Evolutionary conservation across 2,113 vertebrate species (phyloP), one percentile per base, ranked within the genome.

Genomic region (Rutilus rutilus): DNA sequence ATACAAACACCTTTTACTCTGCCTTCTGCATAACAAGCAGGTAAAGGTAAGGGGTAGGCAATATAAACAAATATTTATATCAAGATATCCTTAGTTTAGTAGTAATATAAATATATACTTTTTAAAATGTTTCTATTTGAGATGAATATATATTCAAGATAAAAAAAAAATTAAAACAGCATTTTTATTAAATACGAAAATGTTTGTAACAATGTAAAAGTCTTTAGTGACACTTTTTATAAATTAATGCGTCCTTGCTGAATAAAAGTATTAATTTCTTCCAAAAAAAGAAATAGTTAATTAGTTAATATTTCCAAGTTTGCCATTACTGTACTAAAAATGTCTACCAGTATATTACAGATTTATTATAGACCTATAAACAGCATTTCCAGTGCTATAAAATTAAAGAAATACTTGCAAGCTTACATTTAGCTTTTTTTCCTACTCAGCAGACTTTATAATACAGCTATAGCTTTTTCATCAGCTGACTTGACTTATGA

Each of bases 21-120:
- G 27, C 27, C 1, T 78, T 57, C 19, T 23, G 19, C 27, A 78
- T 75, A 4, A 50, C n/a, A 52, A 52, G 6, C 12, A 27, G 14
- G 39, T 52, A 15, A 50, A 27, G 14, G 17, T 67, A 36, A 9
- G 15, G 64, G 15, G 15, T 75, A 27, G 73, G n/a, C 10, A 78
- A 78, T 23, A 57, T 78, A 36, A 76, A 59, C 50, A 57, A 57
- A 36, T 57, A 54, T 67, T 67, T 67, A 33, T 69, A 71, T 42
- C 9, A 71, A 23, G 4, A 23, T 71, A 71, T 71, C 42, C 36
- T n/a, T 71, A 71, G 36, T 71, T 71, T 42, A 42, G 36, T 21
- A 42, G 36, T 71, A 30, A 21, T 39, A 39, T 39, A 69, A 69
- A 42, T 71, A 42, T 42, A 71, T 23, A 11, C 17, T 10, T 36